Conservation (phyloP, 2,797 vertebrate species). For the Peromyscus aztecus region DNA sequence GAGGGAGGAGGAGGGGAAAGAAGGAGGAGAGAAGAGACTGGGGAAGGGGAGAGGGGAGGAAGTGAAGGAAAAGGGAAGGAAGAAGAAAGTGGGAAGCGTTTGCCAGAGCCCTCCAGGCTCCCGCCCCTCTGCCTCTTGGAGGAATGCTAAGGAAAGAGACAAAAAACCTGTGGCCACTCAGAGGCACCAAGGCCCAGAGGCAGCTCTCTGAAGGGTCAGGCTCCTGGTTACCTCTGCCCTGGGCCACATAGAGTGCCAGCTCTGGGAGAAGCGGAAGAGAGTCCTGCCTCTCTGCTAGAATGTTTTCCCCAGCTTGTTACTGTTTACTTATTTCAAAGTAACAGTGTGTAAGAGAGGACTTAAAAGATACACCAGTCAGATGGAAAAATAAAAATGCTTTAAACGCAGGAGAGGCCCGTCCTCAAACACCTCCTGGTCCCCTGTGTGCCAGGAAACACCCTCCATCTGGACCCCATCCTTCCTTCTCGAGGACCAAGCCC, state of each 20-base stretch:
- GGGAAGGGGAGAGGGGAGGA: background rate
- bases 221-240: fast-evolving
- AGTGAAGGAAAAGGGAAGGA: too few species aligned
- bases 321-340: background rate
- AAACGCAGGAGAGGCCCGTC: background rate
- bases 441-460: background rate
- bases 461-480: too few species aligned
- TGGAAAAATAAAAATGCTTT: background rate
- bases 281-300: fast-evolving
- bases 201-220: background rate
- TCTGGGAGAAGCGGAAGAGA: too few species aligned
- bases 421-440: too few species aligned
- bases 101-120: background rate
- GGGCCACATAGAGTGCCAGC: fast-evolving
- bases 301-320: background rate
- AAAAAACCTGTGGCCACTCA: background rate
- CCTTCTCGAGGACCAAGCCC: background rate
- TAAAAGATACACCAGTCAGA: background rate
- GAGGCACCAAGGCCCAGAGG: background rate
- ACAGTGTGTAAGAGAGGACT: background rate
- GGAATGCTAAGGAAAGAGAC: background rate
- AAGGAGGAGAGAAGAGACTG: too few species aligned
- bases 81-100: background rate
- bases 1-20: background rate
- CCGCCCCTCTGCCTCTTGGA: fast-evolving